These are phyloP conservation scores for Campoplex nolae DNA, from an alignment of 2,888 invertebrate species.

Conservation along the genomic window DNA sequence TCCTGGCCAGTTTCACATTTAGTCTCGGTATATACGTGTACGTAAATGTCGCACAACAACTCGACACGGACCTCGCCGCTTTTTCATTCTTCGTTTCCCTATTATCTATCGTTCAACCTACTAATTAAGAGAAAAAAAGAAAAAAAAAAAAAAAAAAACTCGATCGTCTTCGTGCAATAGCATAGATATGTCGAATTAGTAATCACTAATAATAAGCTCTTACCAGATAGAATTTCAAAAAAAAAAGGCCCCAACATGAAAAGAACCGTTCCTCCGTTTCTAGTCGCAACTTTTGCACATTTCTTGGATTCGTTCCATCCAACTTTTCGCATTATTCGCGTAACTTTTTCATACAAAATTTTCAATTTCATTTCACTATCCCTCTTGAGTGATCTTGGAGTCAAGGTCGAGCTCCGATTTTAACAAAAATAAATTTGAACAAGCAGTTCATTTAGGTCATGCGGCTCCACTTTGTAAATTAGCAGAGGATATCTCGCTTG, in stretches of 20 bases:
- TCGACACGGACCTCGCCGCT: not conserved
- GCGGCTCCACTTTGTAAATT: not conserved
- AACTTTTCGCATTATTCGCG: not conserved
- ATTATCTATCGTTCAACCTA: not conserved
- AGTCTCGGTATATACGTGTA: not conserved
- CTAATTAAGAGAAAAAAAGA: too few relatives aligned
- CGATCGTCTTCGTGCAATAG: not conserved
- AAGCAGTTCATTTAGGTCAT: not conserved
- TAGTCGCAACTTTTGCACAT: too few relatives aligned
- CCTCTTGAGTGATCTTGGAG: too few relatives aligned
- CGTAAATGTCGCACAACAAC: not conserved
- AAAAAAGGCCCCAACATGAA: too few relatives aligned
- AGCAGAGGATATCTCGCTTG: not conserved
- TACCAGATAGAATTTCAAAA: too few relatives aligned
- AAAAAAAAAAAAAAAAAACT: not conserved
- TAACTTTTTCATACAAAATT: too few relatives aligned
- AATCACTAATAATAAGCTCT: too few relatives aligned
- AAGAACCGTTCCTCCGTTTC: too few relatives aligned
- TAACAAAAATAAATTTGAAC: not conserved
- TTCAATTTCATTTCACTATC: too few relatives aligned
- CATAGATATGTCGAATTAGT: too few relatives aligned
- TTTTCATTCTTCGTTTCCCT: not conserved
- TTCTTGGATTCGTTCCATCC: too few relatives aligned
- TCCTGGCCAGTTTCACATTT: conserved; percentile 3
- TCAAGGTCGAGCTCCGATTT: not conserved